Percentiles rank a stretch among this genome's conserved stretches.
These are phyloP conservation scores for Ormyrus pomaceus DNA, from an alignment of 2,888 invertebrate species.

Conservation along the genomic window DNA sequence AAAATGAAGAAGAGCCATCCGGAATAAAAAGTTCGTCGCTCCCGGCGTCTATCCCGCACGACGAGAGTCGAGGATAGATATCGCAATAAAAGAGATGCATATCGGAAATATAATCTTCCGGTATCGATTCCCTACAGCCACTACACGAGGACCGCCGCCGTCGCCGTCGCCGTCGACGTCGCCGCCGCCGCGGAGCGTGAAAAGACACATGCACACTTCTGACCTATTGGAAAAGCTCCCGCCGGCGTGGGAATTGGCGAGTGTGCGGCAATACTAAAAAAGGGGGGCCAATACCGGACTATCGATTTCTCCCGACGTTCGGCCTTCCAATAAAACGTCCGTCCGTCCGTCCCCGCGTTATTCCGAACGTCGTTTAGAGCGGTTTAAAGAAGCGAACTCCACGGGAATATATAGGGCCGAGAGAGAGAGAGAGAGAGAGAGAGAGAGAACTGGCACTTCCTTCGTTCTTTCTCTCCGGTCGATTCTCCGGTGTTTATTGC, in stretches of 20 bases:
- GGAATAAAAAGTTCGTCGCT: too few relatives aligned
- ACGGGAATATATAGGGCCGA: not conserved
- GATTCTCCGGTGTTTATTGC: too few relatives aligned
- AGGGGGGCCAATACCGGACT: not conserved
- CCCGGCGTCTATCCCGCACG: not conserved
- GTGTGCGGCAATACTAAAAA: slow-evolving; percentile 21
- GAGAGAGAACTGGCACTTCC: not conserved
- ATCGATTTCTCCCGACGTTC: slow-evolving; percentile 4
- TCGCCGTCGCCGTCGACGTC: too few relatives aligned
- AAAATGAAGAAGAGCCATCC: not conserved
- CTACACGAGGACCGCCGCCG: not conserved
- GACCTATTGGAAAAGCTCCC: slow-evolving; percentile 7
- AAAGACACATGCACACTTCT: slow-evolving; percentile 39
- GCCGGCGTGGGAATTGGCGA: not conserved
- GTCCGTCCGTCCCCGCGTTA: slow-evolving; percentile 12
- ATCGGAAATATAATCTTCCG: slow-evolving; percentile 41
- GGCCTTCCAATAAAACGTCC: slow-evolving; percentile 36
- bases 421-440: not conserved
- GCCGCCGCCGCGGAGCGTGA: slow-evolving; percentile 18
- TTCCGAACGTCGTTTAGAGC: slow-evolving; percentile 32
- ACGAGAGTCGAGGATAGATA: not conserved
- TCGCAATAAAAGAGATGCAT: slow-evolving; percentile 29
- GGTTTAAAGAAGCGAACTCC: slow-evolving; percentile 1
- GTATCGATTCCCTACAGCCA: slow-evolving; percentile 8
- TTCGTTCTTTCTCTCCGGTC: too few relatives aligned